Base-by-base conservation (phyloP, 2,113 vertebrate genomes). In the Peromyscus leucopus region DNA sequence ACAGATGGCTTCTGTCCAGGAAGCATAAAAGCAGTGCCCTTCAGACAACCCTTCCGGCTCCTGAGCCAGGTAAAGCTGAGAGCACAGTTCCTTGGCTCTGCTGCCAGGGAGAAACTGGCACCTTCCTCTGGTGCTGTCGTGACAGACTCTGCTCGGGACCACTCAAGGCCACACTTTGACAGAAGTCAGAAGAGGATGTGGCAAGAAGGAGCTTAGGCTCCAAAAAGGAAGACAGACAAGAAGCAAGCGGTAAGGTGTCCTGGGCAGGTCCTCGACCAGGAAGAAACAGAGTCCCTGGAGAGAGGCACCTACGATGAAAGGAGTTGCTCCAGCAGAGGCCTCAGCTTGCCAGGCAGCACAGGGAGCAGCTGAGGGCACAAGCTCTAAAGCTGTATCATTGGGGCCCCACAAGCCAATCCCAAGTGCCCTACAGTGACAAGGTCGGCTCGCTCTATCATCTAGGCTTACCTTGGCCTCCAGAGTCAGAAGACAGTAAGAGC, bases 1-100 rank as follows among this genome's bases (percentile, higher is more conserved):
- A 21, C 17, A 74, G 31, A 78, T 12, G 95, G 97, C 97, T 98
- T 93, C 96, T 71, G 63, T 31, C 10, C 65, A 59, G 55, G 15
- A 11, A 55, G 13, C 24, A 3, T 33, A 39, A 51, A 19, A 55
- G 33, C 21, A 16, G 11, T 13, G 28, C 59, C 33, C 16, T 55
- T 21, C 15, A 48, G 39, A 71, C 22, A 42, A 42, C 85, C 76
- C 26, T 48, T 79, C 67, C 36, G 65, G 15, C 42, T 31, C 16
- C 4, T 2, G n/a, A 90, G 36, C 46, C n/a, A 4, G 10, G 15
- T 12, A 12, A 61, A 36, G 8, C 33, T 1, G 17, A 12, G 48
- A 22, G 8, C 74, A 9, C 6, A 7, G 80, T 1, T 55, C 51
- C 65, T 89, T 13, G 22, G 12, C 69, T 26, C 13, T 67, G 57